Evolutionary conservation across 2,113 vertebrate species (phyloP).

Genomic region (Drymodes brunneopygia): DNA sequence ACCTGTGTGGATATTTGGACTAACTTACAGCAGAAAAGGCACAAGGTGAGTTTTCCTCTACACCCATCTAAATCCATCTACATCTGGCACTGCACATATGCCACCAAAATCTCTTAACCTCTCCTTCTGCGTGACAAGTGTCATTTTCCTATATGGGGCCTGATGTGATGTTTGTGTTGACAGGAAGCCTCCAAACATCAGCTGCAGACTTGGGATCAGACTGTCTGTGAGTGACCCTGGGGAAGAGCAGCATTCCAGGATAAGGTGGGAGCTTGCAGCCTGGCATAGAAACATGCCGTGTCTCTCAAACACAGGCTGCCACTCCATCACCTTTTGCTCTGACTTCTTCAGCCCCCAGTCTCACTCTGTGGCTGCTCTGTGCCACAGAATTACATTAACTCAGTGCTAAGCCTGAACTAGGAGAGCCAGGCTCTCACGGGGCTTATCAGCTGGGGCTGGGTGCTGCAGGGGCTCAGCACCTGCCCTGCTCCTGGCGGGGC

Average conservation of each 20-base stretch:
- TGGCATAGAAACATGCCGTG: accelerated
- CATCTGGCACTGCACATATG: not conserved
- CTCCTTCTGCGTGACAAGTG: not conserved
- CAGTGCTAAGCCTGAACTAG: not conserved
- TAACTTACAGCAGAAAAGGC: not conserved
- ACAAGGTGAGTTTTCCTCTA: not conserved
- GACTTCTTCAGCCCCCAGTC: not conserved
- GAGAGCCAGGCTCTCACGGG: not conserved
- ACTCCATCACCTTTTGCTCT: not conserved
- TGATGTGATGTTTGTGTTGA: accelerated
- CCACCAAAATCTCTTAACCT: not conserved
- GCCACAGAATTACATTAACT: not conserved
- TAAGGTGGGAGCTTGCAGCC: not conserved
- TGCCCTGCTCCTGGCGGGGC: accelerated
- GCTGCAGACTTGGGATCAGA: not conserved
- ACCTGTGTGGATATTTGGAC: accelerated
- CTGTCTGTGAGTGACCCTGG: not conserved
- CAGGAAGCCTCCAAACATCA: not conserved
- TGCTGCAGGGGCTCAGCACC: not conserved
- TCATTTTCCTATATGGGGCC: not conserved
- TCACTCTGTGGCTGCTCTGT: accelerated
- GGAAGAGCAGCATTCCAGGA: not conserved
- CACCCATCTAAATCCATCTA: not conserved
- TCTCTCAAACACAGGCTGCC: not conserved
- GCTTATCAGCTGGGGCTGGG: not conserved